Conservation (phyloP, 2,888 invertebrate species). For the Nomada fucata region DNA sequence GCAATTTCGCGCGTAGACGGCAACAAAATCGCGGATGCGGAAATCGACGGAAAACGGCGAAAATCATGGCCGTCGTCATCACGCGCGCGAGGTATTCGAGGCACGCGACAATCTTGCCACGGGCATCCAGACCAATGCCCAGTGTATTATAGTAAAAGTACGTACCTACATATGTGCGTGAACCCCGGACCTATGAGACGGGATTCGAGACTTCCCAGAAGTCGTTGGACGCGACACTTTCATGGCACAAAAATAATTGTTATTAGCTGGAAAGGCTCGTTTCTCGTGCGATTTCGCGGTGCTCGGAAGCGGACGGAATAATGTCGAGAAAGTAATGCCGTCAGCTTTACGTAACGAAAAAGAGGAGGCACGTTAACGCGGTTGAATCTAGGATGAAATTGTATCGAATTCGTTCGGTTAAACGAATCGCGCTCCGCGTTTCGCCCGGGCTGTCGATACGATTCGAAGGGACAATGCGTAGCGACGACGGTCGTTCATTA, state of each 20-base stretch:
- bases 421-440: slow-evolving; percentile 43
- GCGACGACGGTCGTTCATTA: background rate
- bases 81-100: slow-evolving; percentile 23
- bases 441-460: slow-evolving; percentile 11
- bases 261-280: slow-evolving; percentile 29
- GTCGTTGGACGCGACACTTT: slow-evolving; percentile 9
- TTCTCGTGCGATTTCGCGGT: slow-evolving; percentile 44
- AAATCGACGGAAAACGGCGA: slow-evolving; percentile 50
- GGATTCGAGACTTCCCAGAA: slow-evolving; percentile 19
- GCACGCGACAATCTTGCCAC: slow-evolving; percentile 16
- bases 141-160: background rate
- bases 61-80: slow-evolving; percentile 27
- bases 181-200: background rate
- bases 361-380: slow-evolving; percentile 49
- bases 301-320: slow-evolving; percentile 20
- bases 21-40: slow-evolving; percentile 35
- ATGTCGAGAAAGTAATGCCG: slow-evolving; percentile 58
- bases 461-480: background rate
- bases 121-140: slow-evolving; percentile 12
- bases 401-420: slow-evolving; percentile 24
- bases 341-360: slow-evolving; percentile 55
- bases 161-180: background rate
- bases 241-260: slow-evolving; percentile 26
- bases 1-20: slow-evolving; percentile 19
- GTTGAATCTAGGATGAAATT: slow-evolving; percentile 42